phyloP scores from a whole-genome alignment of 2,113 vertebrate species.

The Bujurquina vittata region DNA sequence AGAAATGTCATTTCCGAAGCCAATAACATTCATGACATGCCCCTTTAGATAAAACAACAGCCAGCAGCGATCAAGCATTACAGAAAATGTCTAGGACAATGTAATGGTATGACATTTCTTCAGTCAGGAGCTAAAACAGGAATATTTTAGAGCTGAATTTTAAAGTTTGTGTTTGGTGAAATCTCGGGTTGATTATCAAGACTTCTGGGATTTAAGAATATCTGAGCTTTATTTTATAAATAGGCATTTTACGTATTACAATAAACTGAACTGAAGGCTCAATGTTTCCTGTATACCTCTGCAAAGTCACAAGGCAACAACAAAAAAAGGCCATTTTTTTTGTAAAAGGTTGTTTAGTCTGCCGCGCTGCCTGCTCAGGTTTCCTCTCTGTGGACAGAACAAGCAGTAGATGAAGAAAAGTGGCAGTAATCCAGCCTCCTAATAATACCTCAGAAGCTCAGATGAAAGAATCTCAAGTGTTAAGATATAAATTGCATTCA shows the following conservation, averaged over 20 bases:
- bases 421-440: background rate
- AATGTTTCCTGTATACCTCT: background rate
- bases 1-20: background rate
- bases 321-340: background rate
- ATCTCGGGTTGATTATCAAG: background rate
- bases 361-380: background rate
- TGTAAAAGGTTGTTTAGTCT: background rate
- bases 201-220: background rate
- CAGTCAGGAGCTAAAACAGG: background rate
- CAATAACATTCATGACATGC: no score
- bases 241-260: background rate
- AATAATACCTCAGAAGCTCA: slow-evolving; percentile 14
- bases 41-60: background rate
- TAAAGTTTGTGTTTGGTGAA: background rate
- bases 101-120: background rate
- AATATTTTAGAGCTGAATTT: background rate
- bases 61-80: background rate
- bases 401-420: background rate
- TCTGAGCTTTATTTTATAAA: background rate
- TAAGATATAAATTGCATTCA: background rate
- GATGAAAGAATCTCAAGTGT: background rate
- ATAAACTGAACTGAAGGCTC: background rate
- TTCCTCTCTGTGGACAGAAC: background rate
- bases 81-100: background rate
- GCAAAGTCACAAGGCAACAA: background rate